Conservation (phyloP, 1,140 invertebrate genomes). For the Drosophila jambulina region DNA sequence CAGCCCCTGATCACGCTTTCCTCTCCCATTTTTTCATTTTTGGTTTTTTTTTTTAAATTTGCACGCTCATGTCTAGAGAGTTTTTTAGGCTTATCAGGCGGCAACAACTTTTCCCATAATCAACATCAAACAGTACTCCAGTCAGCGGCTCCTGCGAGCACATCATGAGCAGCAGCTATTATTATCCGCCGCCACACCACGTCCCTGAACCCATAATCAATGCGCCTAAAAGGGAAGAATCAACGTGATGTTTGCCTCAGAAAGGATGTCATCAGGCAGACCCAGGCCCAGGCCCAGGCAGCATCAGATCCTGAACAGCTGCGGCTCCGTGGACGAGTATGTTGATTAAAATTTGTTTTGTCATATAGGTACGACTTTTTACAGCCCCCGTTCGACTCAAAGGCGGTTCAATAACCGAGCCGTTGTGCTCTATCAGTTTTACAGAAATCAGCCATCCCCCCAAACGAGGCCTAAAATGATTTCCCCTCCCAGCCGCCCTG, state of each 20-base stretch:
- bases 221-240: conserved; percentile 54
- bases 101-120: conserved; percentile 77
- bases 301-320: conserved; percentile 41
- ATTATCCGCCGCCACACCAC: conserved; percentile 51
- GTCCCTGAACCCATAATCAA: conserved; percentile 61
- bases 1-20: conserved; percentile 16
- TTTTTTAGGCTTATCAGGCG: conserved; percentile 70
- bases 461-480: conserved; percentile 46
- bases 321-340: conserved; percentile 48
- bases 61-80: conserved; percentile 73
- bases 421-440: conserved; percentile 70
- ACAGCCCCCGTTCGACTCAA: conserved; percentile 38
- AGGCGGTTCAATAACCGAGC: conserved; percentile 70
- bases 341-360: conserved; percentile 82
- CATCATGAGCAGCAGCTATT: conserved; percentile 72
- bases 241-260: conserved; percentile 67
- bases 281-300: conserved; percentile 31
- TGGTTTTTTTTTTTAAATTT: conserved; percentile 60
- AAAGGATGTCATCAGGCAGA: conserved; percentile 71
- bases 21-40: conserved; percentile 6
- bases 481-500: conserved; percentile 3
- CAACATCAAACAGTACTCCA: conserved; percentile 73
- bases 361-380: conserved; percentile 72
- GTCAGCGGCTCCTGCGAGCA: conserved; percentile 32
- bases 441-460: conserved; percentile 35